These are phyloP conservation scores for Sorex maritimensis DNA, from an alignment of 2,797 vertebrate genomes.

Conservation along the genomic window DNA sequence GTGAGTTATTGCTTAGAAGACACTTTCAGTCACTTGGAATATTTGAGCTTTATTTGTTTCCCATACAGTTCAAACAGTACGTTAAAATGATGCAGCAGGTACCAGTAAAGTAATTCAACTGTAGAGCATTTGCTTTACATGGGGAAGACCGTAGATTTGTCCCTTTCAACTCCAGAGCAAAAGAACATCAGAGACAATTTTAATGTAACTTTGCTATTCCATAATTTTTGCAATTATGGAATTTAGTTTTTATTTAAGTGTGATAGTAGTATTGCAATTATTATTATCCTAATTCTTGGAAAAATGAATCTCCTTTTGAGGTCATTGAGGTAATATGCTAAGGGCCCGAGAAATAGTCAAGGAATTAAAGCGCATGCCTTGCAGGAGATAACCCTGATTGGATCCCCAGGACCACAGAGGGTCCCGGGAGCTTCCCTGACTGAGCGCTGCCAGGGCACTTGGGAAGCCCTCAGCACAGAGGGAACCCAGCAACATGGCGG, in stretches of 20 bases:
- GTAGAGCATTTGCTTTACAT: not conserved
- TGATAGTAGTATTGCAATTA: not conserved
- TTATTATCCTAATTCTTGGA: slow-evolving; percentile 3
- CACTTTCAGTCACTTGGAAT: too few species aligned
- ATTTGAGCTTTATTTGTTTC: too few species aligned
- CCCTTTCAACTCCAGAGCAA: not conserved
- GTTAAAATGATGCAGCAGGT: too few species aligned
- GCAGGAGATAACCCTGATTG: too few species aligned
- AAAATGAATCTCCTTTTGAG: not conserved
- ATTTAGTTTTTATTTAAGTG: slow-evolving; percentile 8
- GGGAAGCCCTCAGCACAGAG: too few species aligned
- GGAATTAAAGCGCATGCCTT: too few species aligned
- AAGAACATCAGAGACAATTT: slow-evolving; percentile 1
- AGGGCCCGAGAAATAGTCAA: not conserved
- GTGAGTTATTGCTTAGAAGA: slow-evolving; percentile 19
- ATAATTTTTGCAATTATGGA: not conserved
- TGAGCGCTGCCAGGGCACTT: too few species aligned
- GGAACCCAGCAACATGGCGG: too few species aligned
- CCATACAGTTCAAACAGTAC: too few species aligned
- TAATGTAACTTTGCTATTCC: not conserved
- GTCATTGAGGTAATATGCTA: slow-evolving; percentile 6
- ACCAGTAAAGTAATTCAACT: not conserved
- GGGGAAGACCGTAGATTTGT: not conserved
- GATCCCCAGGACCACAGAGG: not conserved
- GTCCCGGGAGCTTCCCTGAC: not conserved